Evolutionary conservation across 2,797 vertebrate species (phyloP), one percentile per base, ranked within the genome.

Genomic region (Malacoraja senta): DNA sequence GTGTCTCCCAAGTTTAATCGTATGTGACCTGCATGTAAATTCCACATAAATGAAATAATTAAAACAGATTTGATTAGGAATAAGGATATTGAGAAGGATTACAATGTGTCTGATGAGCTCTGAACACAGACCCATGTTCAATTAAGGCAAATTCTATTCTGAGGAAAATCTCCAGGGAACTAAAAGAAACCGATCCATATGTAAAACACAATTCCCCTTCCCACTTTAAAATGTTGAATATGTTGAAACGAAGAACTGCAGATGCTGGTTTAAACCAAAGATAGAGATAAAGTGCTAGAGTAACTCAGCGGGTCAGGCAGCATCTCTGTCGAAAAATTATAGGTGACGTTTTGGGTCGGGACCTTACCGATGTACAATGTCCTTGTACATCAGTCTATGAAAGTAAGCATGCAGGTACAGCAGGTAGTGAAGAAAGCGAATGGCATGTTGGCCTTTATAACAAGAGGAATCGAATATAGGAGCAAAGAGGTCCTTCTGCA

Each of bases 11-110:
- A 68, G n/a, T 68, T 68, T 32, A 15, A 68, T 63, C 19, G 84
- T 88, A 65, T 35, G 61, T 68, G 84, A 44, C 65, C 6, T 63
- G 2, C 58, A 63, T 86, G 83, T 29, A 88, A 88, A 88, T 68
- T 88, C 84, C 84, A 68, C 61, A 68, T 58, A 53, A 29, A 76
- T 92, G 71, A 74, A 92, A 92, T 74, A 76, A 72, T 92, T 68
- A 76, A 92, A 92, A 72, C 38, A 44, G 1, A 53, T 92, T 74
- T 74, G 90, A 92, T 74, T 74, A 91, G 90, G 74, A 38, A 53
- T 38, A 72, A 72, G 38, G 38, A 74, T 19, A 35, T 68, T 92
- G 90, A 92, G 24, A 26, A 1, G 71, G 26, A 74, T 71, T 74
- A 3, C 74, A 76, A 91, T 74, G 72, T 74, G 32, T 6, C 12